Evolutionary conservation across 1,140 invertebrate genomes (phyloP).

Genomic region (Odontomachus brunneus): DNA sequence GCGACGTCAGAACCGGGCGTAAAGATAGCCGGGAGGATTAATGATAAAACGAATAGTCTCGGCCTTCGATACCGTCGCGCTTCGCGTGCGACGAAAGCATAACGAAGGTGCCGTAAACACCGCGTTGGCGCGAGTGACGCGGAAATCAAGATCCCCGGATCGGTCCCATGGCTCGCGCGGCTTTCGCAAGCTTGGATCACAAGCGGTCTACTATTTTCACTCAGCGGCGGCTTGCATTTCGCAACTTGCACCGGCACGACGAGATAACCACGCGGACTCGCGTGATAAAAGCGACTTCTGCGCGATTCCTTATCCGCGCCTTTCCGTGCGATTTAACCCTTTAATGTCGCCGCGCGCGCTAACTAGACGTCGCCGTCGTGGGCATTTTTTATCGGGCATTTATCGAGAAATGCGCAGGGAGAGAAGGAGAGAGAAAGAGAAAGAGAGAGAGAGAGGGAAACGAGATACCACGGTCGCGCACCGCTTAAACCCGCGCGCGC

Average conservation of each 20-base stretch:
- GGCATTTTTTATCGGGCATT: conserved; percentile 46
- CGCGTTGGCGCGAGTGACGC: neutral
- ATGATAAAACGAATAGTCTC: neutral
- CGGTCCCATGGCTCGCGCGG: neutral
- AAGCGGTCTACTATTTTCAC: neutral
- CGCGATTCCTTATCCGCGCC: conserved; percentile 38
- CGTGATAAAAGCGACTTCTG: conserved; percentile 37
- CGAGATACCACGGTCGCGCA: conserved; percentile 13
- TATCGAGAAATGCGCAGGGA: conserved; percentile 8
- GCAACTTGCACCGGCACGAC: conserved; percentile 18
- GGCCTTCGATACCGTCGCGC: neutral
- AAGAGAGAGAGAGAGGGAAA: conserved; percentile 36
- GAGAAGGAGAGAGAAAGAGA: conserved; percentile 31
- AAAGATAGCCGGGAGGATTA: conserved; percentile 16
- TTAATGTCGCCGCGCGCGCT: conserved; percentile 33
- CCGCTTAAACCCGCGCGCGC: conserved; percentile 49
- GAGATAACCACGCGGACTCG: conserved; percentile 12
- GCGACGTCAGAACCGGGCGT: conserved; percentile 2
- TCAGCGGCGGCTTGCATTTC: conserved; percentile 5
- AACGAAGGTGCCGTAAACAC: neutral
- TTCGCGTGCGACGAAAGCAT: neutral
- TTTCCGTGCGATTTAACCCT: conserved; percentile 58
- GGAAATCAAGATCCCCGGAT: neutral
- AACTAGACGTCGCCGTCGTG: conserved; percentile 28
- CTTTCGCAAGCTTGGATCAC: neutral